Evolutionary conservation across 2,113 vertebrate genomes (phyloP).

Genomic region (Lamprotornis superbus): DNA sequence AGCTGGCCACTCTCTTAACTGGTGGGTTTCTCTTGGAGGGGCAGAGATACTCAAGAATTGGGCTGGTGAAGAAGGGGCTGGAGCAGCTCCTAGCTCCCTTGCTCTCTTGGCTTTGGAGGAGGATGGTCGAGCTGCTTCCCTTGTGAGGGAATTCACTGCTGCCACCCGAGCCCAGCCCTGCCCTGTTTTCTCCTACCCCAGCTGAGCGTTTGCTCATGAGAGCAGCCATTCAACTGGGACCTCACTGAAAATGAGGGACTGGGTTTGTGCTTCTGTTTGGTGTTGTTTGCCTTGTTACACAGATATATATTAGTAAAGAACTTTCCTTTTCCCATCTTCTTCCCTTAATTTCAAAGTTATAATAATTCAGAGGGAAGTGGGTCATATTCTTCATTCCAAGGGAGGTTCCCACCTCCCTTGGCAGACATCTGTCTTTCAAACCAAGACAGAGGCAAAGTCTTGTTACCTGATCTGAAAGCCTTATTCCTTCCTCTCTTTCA

Average conservation of each 20-base stretch:
- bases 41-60: fast-evolving
- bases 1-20: neutral
- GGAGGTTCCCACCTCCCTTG: neutral
- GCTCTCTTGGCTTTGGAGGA: fast-evolving
- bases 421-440: neutral
- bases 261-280: neutral
- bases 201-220: neutral
- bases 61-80: neutral
- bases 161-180: neutral
- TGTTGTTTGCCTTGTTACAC: neutral
- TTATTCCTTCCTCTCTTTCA: neutral
- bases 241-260: neutral
- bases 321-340: too few relatives aligned
- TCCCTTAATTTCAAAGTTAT: too few relatives aligned
- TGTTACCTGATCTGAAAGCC: neutral
- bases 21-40: neutral
- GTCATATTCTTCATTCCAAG: neutral
- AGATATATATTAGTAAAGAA: neutral
- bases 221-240: neutral
- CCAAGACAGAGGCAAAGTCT: neutral
- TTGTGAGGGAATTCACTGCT: neutral
- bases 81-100: fast-evolving
- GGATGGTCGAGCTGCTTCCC: neutral
- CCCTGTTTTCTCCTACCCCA: too few relatives aligned
- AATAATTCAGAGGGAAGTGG: neutral